phyloP scores from a whole-genome alignment of 2,797 vertebrate species.

The Scolopax bukidnonensis region DNA sequence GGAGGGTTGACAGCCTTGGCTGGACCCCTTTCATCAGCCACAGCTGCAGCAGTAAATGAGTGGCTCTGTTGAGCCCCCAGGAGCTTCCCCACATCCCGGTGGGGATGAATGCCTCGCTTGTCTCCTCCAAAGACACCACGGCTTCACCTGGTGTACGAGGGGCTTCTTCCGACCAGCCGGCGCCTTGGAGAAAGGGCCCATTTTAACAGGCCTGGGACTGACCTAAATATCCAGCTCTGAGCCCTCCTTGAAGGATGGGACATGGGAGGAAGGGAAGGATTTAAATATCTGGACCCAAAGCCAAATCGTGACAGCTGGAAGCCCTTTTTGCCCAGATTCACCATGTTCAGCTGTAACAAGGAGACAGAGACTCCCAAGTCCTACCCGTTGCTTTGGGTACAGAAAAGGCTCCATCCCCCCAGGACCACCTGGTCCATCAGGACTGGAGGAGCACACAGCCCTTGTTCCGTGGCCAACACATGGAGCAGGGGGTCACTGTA shows the following conservation, averaged over 20 bases:
- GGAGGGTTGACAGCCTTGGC: constrained; percentile 52
- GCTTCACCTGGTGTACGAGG: constrained; percentile 61
- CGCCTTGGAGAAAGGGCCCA: constrained; percentile 16
- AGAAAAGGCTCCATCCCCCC: not conserved
- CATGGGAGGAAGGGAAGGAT: not conserved
- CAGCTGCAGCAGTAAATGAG: constrained; percentile 70
- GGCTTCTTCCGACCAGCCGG: constrained; percentile 62
- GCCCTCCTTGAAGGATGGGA: constrained; percentile 15
- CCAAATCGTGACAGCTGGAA: constrained; percentile 53
- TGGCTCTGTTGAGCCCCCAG: constrained; percentile 9
- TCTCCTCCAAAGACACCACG: not conserved
- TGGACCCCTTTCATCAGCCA: constrained; percentile 60
- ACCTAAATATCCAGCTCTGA: constrained; percentile 53
- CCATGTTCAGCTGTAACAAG: not conserved
- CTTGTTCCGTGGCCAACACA: accelerated
- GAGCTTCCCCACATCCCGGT: not conserved
- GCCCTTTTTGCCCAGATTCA: not conserved
- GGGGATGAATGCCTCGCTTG: constrained; percentile 36
- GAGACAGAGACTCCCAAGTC: not conserved
- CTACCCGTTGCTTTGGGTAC: not conserved
- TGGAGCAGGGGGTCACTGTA: accelerated
- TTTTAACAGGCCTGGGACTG: constrained; percentile 12
- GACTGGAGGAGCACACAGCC: not conserved
- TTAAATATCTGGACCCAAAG: constrained; percentile 24
- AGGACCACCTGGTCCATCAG: not conserved